Evolutionary conservation across 2,888 invertebrate genomes (phyloP).

Genomic region (Tetramorium bicarinatum): DNA sequence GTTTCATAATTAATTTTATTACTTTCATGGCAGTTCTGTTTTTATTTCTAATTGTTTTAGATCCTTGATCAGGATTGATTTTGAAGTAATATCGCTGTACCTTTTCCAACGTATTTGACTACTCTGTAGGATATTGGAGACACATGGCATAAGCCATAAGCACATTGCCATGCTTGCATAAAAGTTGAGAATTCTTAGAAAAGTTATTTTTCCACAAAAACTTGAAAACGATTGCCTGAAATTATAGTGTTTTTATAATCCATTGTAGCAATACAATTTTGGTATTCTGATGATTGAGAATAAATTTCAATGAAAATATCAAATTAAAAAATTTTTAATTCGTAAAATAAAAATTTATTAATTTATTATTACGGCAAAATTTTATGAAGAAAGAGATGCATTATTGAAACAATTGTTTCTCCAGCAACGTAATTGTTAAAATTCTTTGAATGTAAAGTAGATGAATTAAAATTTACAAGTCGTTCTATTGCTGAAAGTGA

Average conservation of each 20-base stretch:
- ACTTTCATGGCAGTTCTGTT: conserved; percentile 1
- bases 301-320: too few species aligned
- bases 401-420: too few species aligned
- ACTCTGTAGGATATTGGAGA: not conserved
- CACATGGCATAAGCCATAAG: not conserved
- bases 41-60: not conserved
- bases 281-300: too few species aligned
- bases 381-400: too few species aligned
- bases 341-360: too few species aligned
- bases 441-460: not conserved
- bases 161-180: not conserved
- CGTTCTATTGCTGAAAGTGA: not conserved
- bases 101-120: not conserved
- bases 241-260: not conserved
- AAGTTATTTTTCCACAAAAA: not conserved
- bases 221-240: not conserved
- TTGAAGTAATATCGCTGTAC: not conserved
- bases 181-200: not conserved
- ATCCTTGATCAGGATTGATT: conserved; percentile 2
- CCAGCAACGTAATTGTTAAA: too few species aligned
- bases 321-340: too few species aligned
- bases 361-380: too few species aligned
- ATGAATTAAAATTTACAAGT: not conserved
- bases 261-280: too few species aligned
- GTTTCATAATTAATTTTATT: conserved; percentile 4